Evolutionary conservation across 2,888 invertebrate genomes (phyloP).

Genomic region (Unio pictorum): DNA sequence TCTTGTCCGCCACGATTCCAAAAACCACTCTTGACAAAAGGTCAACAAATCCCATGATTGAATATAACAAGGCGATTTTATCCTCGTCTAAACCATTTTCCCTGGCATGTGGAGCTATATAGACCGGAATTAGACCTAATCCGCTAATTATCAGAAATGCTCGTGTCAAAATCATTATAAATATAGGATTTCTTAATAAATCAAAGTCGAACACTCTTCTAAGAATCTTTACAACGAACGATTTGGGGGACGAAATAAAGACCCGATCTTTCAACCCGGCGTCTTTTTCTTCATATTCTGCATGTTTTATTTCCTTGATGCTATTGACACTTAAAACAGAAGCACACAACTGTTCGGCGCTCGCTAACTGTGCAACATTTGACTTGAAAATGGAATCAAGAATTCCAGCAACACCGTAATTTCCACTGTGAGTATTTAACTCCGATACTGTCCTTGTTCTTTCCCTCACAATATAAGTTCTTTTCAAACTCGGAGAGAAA

Average conservation of each 20-base stretch:
- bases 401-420: no score
- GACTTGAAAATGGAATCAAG: no score
- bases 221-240: background rate
- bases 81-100: conserved; percentile 25
- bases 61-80: conserved; percentile 19
- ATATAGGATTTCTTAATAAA: conserved; percentile 14
- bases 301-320: no score
- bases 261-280: no score
- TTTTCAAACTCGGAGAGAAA: no score
- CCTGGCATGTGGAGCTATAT: conserved; percentile 31
- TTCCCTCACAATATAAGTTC: no score
- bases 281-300: no score
- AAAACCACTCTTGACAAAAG: conserved; percentile 14
- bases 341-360: conserved; percentile 12
- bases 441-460: no score
- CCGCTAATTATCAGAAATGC: conserved; percentile 15
- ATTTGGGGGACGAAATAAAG: no score
- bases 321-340: conserved; percentile 8
- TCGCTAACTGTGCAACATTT: conserved; percentile 5
- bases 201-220: conserved; percentile 13
- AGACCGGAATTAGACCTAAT: conserved; percentile 12
- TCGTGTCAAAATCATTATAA: conserved; percentile 14
- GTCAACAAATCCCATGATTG: conserved; percentile 23
- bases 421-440: no score
- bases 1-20: conserved; percentile 17